Base-by-base conservation (phyloP, 2,113 vertebrate species). In the Pardalotus punctatus region DNA sequence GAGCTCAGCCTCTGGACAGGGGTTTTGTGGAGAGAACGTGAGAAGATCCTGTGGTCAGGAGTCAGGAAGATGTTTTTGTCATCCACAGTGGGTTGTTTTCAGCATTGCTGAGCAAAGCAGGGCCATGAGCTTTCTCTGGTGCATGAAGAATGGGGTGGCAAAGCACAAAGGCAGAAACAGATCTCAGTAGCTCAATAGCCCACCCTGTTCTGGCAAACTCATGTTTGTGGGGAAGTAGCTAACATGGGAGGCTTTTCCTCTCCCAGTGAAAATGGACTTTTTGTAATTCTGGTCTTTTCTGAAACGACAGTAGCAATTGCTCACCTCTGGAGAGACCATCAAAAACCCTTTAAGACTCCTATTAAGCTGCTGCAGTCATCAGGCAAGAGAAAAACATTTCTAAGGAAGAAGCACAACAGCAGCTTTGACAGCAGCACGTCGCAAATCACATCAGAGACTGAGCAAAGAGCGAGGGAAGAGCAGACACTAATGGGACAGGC, bases 131-230 rank as follows among this genome's bases (percentile, higher is more conserved):
- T 69, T 69, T 33, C 54, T 48, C 71, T n/a, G 53, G 13, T 33
- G n/a, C 20, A 6, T 10, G 31, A 40, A 64, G 64, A 27, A 14
- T 17, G 6, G 45, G 5, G 9, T 36, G 40, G 33, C 60, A 57
- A 54, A 79, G 33, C 61, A 29, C 29, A 53, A 43, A 13, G n/a
- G 10, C 27, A 78, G 40, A 33, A 67, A 54, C 21, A 67, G 56
- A 24, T 20, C 38, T 64, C 3, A 2, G 9, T 0, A 57, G 61
- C n/a, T 33, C 31, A 43, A 2, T 0, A 61, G 38, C 24, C 38
- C 35, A 38, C 50, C 33, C 43, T 22, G 0, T 18, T 76, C 70
- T 35, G 84, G 60, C 43, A 71, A 62, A 81, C 27, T 12, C 8
- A 0, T 0, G 1, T 53, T 51, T 48, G 43, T 7, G 38, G 53